These are phyloP conservation scores for Oeneis ivallda DNA, from an alignment of 2,888 invertebrate species.

Conservation along the genomic window DNA sequence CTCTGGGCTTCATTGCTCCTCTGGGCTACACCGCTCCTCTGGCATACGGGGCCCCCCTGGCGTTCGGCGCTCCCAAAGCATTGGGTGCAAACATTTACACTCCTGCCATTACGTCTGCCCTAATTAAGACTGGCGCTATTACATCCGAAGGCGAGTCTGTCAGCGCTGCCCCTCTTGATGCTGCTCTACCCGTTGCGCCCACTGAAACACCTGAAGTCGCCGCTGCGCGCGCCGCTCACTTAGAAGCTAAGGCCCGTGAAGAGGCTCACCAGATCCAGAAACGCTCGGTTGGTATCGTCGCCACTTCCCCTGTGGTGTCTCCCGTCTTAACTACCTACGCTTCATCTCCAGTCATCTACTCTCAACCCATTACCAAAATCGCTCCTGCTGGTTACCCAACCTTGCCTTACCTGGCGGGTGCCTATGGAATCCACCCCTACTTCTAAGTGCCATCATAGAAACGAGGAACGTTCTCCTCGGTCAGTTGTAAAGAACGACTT, in stretches of 20 bases:
- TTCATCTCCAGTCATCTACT: slow-evolving; percentile 51
- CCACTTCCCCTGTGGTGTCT: slow-evolving; percentile 51
- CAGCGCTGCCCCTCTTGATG: slow-evolving; percentile 39
- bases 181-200: slow-evolving; percentile 55
- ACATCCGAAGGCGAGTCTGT: slow-evolving; percentile 31
- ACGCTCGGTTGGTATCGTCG: slow-evolving; percentile 58
- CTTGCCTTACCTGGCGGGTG: slow-evolving; percentile 57
- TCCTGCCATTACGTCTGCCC: slow-evolving; percentile 31
- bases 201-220: slow-evolving; percentile 68
- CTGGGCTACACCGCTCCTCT: slow-evolving; percentile 43
- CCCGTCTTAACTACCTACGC: slow-evolving; percentile 56
- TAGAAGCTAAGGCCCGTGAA: slow-evolving; percentile 64
- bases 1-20: slow-evolving; percentile 43
- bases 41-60: slow-evolving; percentile 42
- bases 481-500: slow-evolving; percentile 59
- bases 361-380: slow-evolving; percentile 50
- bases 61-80: slow-evolving; percentile 41
- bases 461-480: slow-evolving; percentile 52
- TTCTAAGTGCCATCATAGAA: slow-evolving; percentile 59
- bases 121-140: slow-evolving; percentile 44
- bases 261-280: slow-evolving; percentile 66
- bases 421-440: slow-evolving; percentile 67
- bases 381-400: slow-evolving; percentile 45
- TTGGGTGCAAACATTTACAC: slow-evolving; percentile 29
- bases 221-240: slow-evolving; percentile 68